These are phyloP conservation scores for Colius striatus DNA, from an alignment of 2,113 vertebrate genomes.

Conservation along the genomic window DNA sequence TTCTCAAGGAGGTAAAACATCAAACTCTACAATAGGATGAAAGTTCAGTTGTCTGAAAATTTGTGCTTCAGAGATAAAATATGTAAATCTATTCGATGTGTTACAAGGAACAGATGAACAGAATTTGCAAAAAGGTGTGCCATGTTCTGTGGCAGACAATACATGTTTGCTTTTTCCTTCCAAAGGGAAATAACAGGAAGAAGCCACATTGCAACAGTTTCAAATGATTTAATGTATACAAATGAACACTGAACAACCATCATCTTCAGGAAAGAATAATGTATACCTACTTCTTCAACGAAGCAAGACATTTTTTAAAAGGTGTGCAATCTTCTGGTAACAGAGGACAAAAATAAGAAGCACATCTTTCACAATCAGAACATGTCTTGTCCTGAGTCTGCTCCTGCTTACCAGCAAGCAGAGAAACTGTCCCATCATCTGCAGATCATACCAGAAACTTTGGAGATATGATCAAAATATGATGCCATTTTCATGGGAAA, in stretches of 20 bases:
- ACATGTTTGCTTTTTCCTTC: neutral
- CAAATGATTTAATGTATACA: rapidly evolving
- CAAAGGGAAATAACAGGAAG: neutral
- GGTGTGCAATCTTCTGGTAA: neutral
- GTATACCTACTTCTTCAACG: neutral
- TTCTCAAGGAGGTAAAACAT: neutral
- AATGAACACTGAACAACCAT: neutral
- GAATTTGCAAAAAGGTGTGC: neutral
- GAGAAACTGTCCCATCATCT: neutral
- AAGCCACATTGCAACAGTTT: neutral
- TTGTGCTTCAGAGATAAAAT: neutral
- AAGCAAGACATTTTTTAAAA: neutral
- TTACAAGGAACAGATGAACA: neutral
- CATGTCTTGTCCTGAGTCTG: neutral
- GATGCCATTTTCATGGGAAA: rapidly evolving
- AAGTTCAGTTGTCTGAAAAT: neutral
- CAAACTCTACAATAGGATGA: neutral
- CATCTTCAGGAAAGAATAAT: neutral
- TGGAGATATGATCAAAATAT: neutral
- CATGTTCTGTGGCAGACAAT: neutral
- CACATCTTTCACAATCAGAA: neutral
- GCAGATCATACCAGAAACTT: neutral
- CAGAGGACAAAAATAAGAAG: neutral
- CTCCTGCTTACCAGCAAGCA: neutral
- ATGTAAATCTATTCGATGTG: neutral